phyloP scores from a whole-genome alignment of 1,140 invertebrate species.

The Pseudomyrmex flavicornis region DNA sequence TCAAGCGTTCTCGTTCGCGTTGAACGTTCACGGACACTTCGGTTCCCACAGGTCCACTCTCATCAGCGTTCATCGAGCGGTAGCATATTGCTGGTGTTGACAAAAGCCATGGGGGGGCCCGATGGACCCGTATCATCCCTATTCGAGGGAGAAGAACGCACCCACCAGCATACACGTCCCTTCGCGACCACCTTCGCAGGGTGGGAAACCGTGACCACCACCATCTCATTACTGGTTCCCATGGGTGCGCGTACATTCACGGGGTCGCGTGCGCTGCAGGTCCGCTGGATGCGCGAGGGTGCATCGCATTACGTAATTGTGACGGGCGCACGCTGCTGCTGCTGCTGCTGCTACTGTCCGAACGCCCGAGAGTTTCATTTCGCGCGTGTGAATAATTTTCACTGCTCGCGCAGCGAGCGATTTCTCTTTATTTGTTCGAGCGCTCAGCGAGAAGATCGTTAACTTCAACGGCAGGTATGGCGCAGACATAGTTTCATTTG shows the following conservation, averaged over 20 bases:
- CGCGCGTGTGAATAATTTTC: constrained; percentile 79
- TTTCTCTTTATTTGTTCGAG: constrained; percentile 45
- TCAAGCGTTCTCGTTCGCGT: constrained; percentile 35
- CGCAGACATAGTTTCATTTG: constrained; percentile 12
- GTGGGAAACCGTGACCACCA: constrained; percentile 84
- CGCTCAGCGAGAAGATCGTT: constrained; percentile 45
- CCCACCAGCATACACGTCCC: constrained; percentile 63
- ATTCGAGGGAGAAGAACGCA: constrained; percentile 29
- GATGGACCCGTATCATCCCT: constrained; percentile 78
- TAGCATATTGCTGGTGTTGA: constrained; percentile 85
- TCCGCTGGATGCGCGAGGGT: constrained; percentile 74
- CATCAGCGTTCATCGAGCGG: constrained; percentile 72
- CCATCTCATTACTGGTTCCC: constrained; percentile 85
- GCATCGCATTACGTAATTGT: constrained; percentile 84
- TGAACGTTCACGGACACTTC: constrained; percentile 41
- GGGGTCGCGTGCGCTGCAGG: constrained; percentile 78
- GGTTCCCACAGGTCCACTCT: constrained; percentile 83
- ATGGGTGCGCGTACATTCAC: constrained; percentile 77
- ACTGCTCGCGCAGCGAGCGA: not conserved
- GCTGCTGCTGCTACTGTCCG: constrained; percentile 43
- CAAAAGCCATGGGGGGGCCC: constrained; percentile 80
- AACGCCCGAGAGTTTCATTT: constrained; percentile 43
- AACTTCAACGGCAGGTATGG: constrained; percentile 37
- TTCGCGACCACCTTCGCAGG: constrained; percentile 71
- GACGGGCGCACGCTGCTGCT: constrained; percentile 72